These are phyloP conservation scores for Diachrysia chrysitis DNA, from an alignment of 2,888 invertebrate genomes.

Conservation along the genomic window DNA sequence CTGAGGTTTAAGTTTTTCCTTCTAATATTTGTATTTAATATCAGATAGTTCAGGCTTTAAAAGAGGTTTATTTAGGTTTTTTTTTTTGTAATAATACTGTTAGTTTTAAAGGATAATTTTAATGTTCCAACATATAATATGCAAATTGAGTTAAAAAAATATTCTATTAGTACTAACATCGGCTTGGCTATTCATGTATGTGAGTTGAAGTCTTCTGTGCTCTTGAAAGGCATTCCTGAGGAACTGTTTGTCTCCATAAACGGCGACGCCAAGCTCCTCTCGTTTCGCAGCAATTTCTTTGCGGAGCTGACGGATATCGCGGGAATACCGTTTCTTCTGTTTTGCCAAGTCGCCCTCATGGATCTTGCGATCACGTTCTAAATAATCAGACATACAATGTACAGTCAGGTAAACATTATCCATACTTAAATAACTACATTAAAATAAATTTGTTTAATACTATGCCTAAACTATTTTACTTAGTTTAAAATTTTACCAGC, in stretches of 20 bases:
- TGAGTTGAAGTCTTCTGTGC: slow-evolving; percentile 89
- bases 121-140: not conserved
- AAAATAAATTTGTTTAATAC: not conserved
- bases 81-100: no score
- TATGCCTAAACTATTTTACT: no score
- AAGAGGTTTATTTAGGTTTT: no score
- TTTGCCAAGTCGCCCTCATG: slow-evolving; percentile 89
- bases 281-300: slow-evolving; percentile 88
- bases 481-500: no score
- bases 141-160: not conserved
- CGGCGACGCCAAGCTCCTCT: slow-evolving; percentile 88
- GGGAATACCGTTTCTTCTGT: slow-evolving; percentile 85
- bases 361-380: slow-evolving; percentile 90
- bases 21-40: no score
- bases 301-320: slow-evolving; percentile 88
- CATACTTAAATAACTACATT: no score
- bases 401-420: not conserved
- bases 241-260: slow-evolving; percentile 90
- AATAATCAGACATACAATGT: not conserved
- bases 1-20: no score
- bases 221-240: slow-evolving; percentile 89
- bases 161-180: slow-evolving; percentile 70
- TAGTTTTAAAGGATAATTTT: no score
- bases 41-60: no score
- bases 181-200: slow-evolving; percentile 87